Conservation (phyloP, 2,888 invertebrate species). For the Caenorhabditis uteleia region DNA sequence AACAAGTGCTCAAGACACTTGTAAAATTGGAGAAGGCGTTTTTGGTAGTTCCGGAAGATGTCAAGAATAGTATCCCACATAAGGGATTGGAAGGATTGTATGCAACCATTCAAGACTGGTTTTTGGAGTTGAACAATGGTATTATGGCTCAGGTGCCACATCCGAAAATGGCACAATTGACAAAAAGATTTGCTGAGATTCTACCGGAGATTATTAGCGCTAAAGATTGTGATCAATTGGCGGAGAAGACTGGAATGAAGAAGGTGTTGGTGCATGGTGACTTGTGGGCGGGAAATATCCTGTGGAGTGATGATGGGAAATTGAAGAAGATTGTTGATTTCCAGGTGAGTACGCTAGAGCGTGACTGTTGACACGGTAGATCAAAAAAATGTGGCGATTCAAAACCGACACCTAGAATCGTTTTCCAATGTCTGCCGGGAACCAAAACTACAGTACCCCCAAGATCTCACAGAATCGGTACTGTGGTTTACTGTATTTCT, state of each 20-base stretch:
- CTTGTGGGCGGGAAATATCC: constrained; percentile 42
- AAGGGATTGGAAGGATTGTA: constrained; percentile 20
- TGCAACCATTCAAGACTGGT: constrained; percentile 23
- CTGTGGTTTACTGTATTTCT: too few species aligned
- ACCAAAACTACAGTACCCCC: too few species aligned
- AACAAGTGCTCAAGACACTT: constrained; percentile 15
- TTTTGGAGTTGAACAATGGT: constrained; percentile 22
- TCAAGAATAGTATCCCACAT: constrained; percentile 17
- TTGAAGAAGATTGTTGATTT: constrained; percentile 36
- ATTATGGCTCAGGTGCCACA: constrained; percentile 17
- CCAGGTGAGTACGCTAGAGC: constrained; percentile 25
- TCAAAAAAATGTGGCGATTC: too few species aligned
- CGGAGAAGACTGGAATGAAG: constrained; percentile 19
- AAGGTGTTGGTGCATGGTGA: constrained; percentile 41
- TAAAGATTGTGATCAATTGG: constrained; percentile 13
- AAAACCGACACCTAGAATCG: too few species aligned
- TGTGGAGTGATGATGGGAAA: constrained; percentile 25
- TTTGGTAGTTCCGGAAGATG: constrained; percentile 9
- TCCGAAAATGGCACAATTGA: constrained; percentile 13
- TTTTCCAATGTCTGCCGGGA: too few species aligned
- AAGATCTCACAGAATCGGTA: too few species aligned
- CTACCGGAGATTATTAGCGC: constrained; percentile 18
- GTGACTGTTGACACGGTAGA: too few species aligned
- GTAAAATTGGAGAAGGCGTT: constrained; percentile 17
- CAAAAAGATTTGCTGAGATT: constrained; percentile 5